Evolutionary conservation across 2,797 vertebrate species (phyloP), one percentile per base, ranked within the genome.

Genomic region (Crotalus adamanteus): DNA sequence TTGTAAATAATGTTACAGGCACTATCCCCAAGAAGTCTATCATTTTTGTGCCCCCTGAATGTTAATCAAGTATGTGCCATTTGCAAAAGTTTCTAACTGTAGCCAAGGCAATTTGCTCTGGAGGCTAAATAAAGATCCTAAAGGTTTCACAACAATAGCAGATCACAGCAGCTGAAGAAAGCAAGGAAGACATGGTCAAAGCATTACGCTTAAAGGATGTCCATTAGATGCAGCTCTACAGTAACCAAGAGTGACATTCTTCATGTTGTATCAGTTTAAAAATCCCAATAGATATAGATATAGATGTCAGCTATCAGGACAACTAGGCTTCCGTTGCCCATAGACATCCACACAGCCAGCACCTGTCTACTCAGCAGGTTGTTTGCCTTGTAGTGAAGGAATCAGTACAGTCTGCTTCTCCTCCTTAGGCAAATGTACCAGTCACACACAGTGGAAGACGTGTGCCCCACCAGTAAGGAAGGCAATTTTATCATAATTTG

Each of bases 331-430:
- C 90, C 96, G 92, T 97, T 42, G 98, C 97, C 97, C 97, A 94
- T 96, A 97, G 97, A 97, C 96, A 98, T 97, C 95, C 91, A 93
- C 96, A 59, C 94, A 95, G 96, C 94, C 97, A 97, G 98, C 98
- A 98, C 98, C 98, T 98, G 98, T 97, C 98, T 94, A 87, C 98
- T 97, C 98, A 98, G 98, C 98, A 98, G 98, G 98, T 96, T 96
- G 96, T 51, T 91, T 97, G 97, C 98, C 98, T 97, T 5, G 5
- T 94, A 96, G 97, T 95, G 95, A 96, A 97, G 96, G 95, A 96
- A 95, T 92, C 65, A 93, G 92, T 95, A 88, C n/a, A 94, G 96
- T 95, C 95, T 0, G 89, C 95, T 95, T 88, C 65, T 11, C 95
- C 3, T 87, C 94, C 95, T 31, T n/a, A 4, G 97, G 95, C 97